These are phyloP conservation scores for Leptobrachium leishanense DNA, from an alignment of 2,113 vertebrate species.

Conservation along the genomic window DNA sequence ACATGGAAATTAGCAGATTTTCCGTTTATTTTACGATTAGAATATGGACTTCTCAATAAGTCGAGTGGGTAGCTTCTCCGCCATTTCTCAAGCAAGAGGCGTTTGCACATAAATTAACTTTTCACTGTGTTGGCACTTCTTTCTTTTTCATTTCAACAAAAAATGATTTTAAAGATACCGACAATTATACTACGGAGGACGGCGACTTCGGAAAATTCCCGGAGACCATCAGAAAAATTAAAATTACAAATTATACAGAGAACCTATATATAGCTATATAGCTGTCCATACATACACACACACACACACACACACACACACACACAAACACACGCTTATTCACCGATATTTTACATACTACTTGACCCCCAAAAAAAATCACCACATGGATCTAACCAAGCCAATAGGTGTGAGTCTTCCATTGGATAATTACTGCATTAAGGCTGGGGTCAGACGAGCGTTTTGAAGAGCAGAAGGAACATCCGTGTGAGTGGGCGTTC, in stretches of 20 bases:
- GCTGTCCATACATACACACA: too few relatives aligned
- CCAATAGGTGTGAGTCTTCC: too few relatives aligned
- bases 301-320: too few relatives aligned
- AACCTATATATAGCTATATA: background rate
- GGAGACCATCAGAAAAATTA: background rate
- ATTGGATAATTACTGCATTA: too few relatives aligned
- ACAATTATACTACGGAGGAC: constrained; percentile 71
- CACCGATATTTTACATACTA: too few relatives aligned
- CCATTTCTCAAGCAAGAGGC: constrained; percentile 61
- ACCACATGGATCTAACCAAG: too few relatives aligned
- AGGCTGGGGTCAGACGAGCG: too few relatives aligned
- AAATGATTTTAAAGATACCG: constrained; percentile 71
- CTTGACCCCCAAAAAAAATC: too few relatives aligned
- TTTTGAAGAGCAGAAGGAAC: too few relatives aligned
- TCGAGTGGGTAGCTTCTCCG: constrained; percentile 56
- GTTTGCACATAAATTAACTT: constrained; percentile 66
- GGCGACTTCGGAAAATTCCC: constrained; percentile 59
- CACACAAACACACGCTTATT: too few relatives aligned
- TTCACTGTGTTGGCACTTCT: constrained; percentile 67
- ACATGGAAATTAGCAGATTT: constrained; percentile 63
- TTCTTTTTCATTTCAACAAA: constrained; percentile 56
- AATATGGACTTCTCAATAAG: constrained; percentile 58
- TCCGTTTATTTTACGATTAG: constrained; percentile 49
- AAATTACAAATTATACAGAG: background rate
- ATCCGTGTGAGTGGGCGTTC: too few relatives aligned